A percentile compares a stretch with the other conserved stretches of the same genome.
phyloP scores from a whole-genome alignment of 2,113 vertebrate species.

The Corydoras sp. region DNA sequence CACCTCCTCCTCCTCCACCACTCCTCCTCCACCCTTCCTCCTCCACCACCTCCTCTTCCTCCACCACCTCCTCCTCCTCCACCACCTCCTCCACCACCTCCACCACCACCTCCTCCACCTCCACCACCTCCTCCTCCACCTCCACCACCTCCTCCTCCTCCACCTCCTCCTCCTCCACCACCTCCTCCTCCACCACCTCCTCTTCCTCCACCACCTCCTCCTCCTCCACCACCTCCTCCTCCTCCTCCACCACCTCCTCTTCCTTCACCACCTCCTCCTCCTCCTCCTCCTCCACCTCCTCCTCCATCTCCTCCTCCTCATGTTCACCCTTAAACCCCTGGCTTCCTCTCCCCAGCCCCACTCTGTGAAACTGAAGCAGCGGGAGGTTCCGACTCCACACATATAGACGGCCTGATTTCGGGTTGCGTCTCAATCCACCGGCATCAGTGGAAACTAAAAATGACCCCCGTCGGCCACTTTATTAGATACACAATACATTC shows the following conservation, averaged over 20 bases:
- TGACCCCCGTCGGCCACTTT: too few relatives aligned
- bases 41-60: neutral
- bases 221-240: neutral
- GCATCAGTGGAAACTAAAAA: too few relatives aligned
- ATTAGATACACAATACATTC: too few relatives aligned
- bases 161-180: neutral
- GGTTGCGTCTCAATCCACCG: too few relatives aligned
- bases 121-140: neutral
- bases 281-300: neutral
- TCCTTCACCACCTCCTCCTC: too few relatives aligned
- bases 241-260: too few relatives aligned
- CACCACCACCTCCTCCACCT: too few relatives aligned
- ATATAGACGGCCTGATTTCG: neutral
- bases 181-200: conserved; percentile 2
- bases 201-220: neutral
- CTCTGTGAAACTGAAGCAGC: conserved; percentile 10
- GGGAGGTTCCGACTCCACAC: conserved; percentile 2
- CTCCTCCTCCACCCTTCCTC: neutral
- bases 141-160: conserved; percentile 1
- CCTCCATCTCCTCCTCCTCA: conserved; percentile 5
- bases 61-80: conserved; percentile 1
- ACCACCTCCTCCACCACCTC: neutral
- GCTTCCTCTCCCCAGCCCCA: conserved; percentile 17
- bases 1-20: neutral
- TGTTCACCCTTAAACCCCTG: conserved; percentile 13